A percentile compares a stretch with the other conserved stretches of the same genome.
These are phyloP conservation scores for Agelastica alni DNA, from an alignment of 2,888 invertebrate species.

Conservation along the genomic window DNA sequence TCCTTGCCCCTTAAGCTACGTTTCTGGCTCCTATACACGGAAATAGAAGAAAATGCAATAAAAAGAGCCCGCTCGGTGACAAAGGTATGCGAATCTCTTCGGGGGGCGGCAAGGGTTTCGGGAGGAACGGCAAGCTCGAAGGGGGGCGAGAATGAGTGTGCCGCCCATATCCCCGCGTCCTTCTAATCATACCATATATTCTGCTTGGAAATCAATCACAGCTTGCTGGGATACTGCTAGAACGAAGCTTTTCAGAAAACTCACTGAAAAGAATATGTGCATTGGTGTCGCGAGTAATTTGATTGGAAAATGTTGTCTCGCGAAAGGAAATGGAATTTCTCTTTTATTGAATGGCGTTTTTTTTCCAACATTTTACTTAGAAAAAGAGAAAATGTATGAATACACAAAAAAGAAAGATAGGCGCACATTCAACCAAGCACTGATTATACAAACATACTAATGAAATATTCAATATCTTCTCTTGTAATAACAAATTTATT, in stretches of 20 bases:
- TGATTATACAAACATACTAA: too few species aligned
- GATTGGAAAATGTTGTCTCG: slow-evolving; percentile 18
- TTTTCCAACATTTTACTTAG: slow-evolving; percentile 22
- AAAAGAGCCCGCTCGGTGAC: slow-evolving; percentile 55
- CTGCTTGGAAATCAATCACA: slow-evolving; percentile 29
- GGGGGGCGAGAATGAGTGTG: slow-evolving; percentile 52
- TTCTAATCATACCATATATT: slow-evolving; percentile 24
- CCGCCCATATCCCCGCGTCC: slow-evolving; percentile 34
- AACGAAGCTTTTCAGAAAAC: slow-evolving; percentile 27
- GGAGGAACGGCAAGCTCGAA: slow-evolving; percentile 13
- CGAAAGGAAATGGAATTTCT: slow-evolving; percentile 25
- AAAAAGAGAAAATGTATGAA: background rate
- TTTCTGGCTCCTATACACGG: slow-evolving; percentile 49
- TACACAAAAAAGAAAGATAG: too few species aligned
- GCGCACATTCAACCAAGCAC: too few species aligned
- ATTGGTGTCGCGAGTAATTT: slow-evolving; percentile 20
- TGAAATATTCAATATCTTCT: too few species aligned
- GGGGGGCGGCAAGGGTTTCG: slow-evolving; percentile 11
- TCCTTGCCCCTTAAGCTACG: too few species aligned
- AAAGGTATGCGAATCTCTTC: slow-evolving; percentile 32
- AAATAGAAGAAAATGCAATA: slow-evolving; percentile 57
- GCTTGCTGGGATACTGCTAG: slow-evolving; percentile 23
- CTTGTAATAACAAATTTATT: too few species aligned
- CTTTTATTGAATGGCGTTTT: slow-evolving; percentile 17
- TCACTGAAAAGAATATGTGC: slow-evolving; percentile 22